Conservation (phyloP, 2,888 invertebrate genomes). For the Oegoconia quadripuncta region DNA sequence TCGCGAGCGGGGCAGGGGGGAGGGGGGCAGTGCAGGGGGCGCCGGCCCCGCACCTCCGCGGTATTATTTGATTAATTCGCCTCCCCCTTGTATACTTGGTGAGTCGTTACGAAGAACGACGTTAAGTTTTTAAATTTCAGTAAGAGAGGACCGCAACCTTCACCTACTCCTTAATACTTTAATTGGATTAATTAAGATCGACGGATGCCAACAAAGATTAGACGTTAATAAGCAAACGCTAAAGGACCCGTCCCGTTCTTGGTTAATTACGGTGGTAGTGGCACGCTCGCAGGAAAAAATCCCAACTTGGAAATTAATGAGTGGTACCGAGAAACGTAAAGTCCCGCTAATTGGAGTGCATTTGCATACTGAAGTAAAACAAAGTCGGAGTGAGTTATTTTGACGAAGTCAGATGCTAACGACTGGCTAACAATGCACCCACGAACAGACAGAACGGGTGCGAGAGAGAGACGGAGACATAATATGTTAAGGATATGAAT, state of each 20-base stretch:
- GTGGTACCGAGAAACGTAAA: conserved; percentile 65
- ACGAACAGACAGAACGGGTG: conserved; percentile 9
- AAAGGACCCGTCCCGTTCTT: conserved; percentile 64
- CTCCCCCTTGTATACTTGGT: conserved; percentile 77
- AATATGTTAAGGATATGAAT: neutral
- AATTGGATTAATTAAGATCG: conserved; percentile 75
- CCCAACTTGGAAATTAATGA: conserved; percentile 66
- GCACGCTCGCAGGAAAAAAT: conserved; percentile 55
- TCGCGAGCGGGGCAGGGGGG: conserved; percentile 47
- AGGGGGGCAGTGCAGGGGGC: conserved; percentile 30
- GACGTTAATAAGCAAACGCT: conserved; percentile 71
- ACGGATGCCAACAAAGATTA: conserved; percentile 64
- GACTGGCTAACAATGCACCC: conserved; percentile 17
- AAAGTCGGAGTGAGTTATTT: conserved; percentile 64
- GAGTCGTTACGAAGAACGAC: conserved; percentile 74
- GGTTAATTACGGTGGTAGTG: conserved; percentile 63
- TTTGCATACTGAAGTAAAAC: conserved; percentile 73
- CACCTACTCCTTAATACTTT: conserved; percentile 73
- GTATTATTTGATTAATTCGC: conserved; percentile 80
- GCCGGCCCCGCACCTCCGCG: conserved; percentile 57
- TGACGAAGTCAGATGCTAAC: conserved; percentile 55
- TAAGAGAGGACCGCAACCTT: conserved; percentile 73
- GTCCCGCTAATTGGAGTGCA: conserved; percentile 71
- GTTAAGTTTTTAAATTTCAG: conserved; percentile 76
- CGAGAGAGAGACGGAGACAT: conserved; percentile 10